Conservation (phyloP, 2,113 vertebrate species). For the Hemicordylus capensis region DNA sequence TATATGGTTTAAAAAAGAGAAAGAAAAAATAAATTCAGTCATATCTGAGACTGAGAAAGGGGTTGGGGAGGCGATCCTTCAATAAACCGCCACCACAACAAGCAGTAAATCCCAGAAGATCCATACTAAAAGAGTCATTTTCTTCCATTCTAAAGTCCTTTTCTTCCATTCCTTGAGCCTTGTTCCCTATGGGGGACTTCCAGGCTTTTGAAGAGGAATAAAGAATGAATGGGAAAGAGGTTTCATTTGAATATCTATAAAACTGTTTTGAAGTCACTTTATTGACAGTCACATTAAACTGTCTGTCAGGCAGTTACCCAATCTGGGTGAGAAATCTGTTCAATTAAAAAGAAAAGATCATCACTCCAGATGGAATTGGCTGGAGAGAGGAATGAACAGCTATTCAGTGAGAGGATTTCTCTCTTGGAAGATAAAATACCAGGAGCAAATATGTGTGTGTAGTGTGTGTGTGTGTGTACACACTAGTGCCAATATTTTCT, state of each 20-base stretch:
- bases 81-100: neutral
- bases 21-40: slow-evolving; percentile 5
- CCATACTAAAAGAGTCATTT: neutral
- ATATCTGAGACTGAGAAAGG: neutral
- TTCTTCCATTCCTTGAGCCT: slow-evolving; percentile 37
- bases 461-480: too few relatives aligned
- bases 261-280: slow-evolving; percentile 58
- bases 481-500: slow-evolving; percentile 43
- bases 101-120: neutral
- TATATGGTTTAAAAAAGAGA: neutral
- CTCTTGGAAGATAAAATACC: slow-evolving; percentile 41
- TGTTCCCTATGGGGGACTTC: neutral
- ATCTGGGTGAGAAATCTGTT: slow-evolving; percentile 76
- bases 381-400: slow-evolving; percentile 31
- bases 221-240: slow-evolving; percentile 59
- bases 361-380: slow-evolving; percentile 63
- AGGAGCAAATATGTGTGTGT: neutral
- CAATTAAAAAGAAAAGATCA: slow-evolving; percentile 49
- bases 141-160: slow-evolving; percentile 25
- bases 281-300: slow-evolving; percentile 67
- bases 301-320: slow-evolving; percentile 69
- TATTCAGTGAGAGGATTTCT: slow-evolving; percentile 49
- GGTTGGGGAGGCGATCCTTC: neutral
- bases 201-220: neutral
- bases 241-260: slow-evolving; percentile 57